Evolutionary conservation across 2,113 vertebrate genomes (phyloP).

Genomic region (Prunella himalayana): DNA sequence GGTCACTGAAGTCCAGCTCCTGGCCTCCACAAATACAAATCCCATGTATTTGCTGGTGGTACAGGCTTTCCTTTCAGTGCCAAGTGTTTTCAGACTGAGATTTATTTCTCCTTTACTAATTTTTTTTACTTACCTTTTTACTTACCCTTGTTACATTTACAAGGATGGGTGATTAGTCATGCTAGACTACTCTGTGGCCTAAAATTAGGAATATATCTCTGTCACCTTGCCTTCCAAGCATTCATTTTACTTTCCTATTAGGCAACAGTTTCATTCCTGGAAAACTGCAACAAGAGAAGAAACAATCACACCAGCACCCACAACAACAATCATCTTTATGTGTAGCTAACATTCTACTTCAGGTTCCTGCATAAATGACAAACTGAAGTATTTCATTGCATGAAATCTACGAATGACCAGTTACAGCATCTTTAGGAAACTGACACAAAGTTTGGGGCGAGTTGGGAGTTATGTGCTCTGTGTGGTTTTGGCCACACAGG

Average conservation of each 20-base stretch:
- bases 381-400: not conserved
- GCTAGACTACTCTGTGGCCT: not conserved
- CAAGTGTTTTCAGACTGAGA: not conserved
- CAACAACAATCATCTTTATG: not conserved
- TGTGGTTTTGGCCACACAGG: too few species aligned
- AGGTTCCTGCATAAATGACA: not conserved
- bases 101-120: not conserved
- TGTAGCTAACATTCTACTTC: not conserved
- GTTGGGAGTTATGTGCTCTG: not conserved
- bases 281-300: not conserved
- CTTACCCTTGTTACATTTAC: not conserved
- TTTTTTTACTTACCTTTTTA: not conserved
- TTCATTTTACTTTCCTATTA: not conserved
- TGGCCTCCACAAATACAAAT: not conserved
- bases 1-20: not conserved
- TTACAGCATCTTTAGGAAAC: not conserved
- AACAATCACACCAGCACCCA: not conserved
- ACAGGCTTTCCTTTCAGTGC: not conserved
- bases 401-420: fast-evolving
- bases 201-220: not conserved
- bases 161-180: not conserved
- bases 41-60: not conserved
- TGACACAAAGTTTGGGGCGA: too few species aligned
- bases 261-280: not conserved
- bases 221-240: not conserved